Conservation (phyloP, 2,797 vertebrate genomes). For the Periparus ater region DNA sequence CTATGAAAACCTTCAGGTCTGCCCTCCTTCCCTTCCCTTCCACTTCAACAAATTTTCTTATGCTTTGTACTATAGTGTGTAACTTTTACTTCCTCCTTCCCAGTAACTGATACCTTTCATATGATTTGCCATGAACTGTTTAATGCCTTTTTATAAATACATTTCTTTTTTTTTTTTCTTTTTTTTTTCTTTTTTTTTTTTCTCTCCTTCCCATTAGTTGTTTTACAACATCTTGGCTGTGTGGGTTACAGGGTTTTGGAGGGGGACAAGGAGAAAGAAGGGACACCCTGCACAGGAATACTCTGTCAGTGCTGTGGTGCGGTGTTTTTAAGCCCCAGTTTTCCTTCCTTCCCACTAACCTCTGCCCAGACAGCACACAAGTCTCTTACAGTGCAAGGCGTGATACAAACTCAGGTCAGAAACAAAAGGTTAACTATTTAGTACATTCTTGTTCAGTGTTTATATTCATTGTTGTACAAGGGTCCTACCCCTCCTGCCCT, state of each 20-base stretch:
- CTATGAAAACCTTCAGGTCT: conserved; percentile 97
- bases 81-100: conserved; percentile 74
- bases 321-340: neutral
- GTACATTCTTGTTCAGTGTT: conserved; percentile 71
- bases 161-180: conserved; percentile 67
- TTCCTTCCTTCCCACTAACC: conserved; percentile 24
- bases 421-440: conserved; percentile 72
- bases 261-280: conserved; percentile 1
- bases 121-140: conserved; percentile 85
- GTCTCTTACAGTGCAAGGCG: conserved; percentile 74
- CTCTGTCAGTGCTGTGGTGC: neutral
- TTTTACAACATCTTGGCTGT: conserved; percentile 67
- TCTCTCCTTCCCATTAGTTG: neutral
- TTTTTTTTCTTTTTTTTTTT: conserved; percentile 19
- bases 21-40: conserved; percentile 83
- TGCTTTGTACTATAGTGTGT: conserved; percentile 84
- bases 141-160: conserved; percentile 87
- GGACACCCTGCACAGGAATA: neutral
- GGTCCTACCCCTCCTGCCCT: conserved; percentile 39
- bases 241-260: conserved; percentile 64
- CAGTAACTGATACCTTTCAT: conserved; percentile 78
- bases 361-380: conserved; percentile 39
- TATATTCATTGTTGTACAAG: conserved; percentile 45
- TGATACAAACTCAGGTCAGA: conserved; percentile 80
- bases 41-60: conserved; percentile 79